A percentile compares a stretch with the other conserved stretches of the same genome.
phyloP scores from a whole-genome alignment of 2,113 vertebrate species.

The Crotalus horridus region DNA sequence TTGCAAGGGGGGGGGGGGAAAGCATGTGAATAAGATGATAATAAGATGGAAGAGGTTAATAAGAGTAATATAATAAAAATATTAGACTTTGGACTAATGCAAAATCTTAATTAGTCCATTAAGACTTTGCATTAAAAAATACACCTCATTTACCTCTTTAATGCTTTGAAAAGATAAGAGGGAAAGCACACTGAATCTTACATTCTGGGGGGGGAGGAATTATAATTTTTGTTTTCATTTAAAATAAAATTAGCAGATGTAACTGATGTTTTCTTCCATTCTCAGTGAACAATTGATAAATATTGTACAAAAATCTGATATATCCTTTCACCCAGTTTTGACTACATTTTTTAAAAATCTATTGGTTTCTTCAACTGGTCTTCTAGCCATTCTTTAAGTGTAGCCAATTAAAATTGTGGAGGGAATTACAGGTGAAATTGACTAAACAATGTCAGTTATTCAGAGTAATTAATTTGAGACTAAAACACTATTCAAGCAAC shows the following conservation, averaged over 20 bases:
- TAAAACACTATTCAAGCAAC: not conserved
- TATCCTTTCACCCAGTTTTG: conserved; percentile 37
- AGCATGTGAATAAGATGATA: not conserved
- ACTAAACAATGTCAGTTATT: not conserved
- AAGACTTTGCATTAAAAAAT: not conserved
- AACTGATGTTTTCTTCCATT: conserved; percentile 25
- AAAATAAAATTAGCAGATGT: conserved; percentile 2
- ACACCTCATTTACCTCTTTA: not conserved
- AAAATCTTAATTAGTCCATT: too few species aligned
- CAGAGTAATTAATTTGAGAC: not conserved
- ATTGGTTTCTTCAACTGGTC: not conserved
- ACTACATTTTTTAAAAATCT: not conserved
- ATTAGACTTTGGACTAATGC: too few species aligned
- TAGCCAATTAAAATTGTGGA: not conserved
- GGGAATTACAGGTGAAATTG: not conserved
- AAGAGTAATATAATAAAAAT: not conserved
- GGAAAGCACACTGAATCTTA: not conserved
- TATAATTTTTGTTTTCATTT: not conserved
- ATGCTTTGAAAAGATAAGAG: not conserved
- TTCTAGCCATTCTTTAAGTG: not conserved
- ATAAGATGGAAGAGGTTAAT: not conserved
- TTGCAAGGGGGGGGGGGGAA: not conserved
- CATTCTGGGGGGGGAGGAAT: too few species aligned
- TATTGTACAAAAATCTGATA: conserved; percentile 17
- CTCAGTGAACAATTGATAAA: conserved; percentile 37